Base-by-base conservation (phyloP, 2,888 invertebrate genomes). In the Mesochorus sp. region DNA sequence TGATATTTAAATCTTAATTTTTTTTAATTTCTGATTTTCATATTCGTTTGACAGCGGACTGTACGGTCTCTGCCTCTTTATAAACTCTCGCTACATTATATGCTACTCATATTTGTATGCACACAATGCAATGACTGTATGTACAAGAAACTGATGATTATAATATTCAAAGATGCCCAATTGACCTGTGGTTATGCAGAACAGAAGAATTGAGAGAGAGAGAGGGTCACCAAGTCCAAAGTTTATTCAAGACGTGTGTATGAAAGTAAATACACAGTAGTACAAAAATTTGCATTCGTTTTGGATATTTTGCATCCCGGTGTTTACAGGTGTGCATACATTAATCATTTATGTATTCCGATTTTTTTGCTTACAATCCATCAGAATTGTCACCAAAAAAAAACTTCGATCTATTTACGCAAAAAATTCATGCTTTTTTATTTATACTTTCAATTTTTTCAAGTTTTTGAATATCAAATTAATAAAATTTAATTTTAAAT, bases 91-190 rank as follows among this genome's bases (percentile, higher is more conserved):
- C 6, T 34, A 44, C 62, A 47, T 6, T 55, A 39, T 49, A 57
- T 44, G 67, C 51, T 44, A 34, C 51, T 39, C 61, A 51, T 34
- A 26, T 39, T 39, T 28, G 5, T n/a, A n/a, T 51, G 21, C 19
- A 66, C 37, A 31, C 66, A 47, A 49, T 47, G 31, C 8, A 47
- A 14, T 28, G 10, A 17, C 59, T 14, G 17, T 12, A 39, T 24
- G 14, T n/a, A n/a, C 42, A 17, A 28, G 19, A 8, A 31, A 10
- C 26, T 8, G 51, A 12, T 71, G 21, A 66, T 66, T 4, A 49
- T 31, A 66, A 66, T 37, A 51, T 39, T 57, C 66, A 28, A 57
- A 57, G 39, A 49, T 49, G 49, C 57, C 47, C 55, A 39, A 66
- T 49, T 31, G 64, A 26, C 37, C n/a, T 8, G 39, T 51, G 24